Evolutionary conservation across 2,797 vertebrate species (phyloP).

Genomic region (Phylloscopus collybita): DNA sequence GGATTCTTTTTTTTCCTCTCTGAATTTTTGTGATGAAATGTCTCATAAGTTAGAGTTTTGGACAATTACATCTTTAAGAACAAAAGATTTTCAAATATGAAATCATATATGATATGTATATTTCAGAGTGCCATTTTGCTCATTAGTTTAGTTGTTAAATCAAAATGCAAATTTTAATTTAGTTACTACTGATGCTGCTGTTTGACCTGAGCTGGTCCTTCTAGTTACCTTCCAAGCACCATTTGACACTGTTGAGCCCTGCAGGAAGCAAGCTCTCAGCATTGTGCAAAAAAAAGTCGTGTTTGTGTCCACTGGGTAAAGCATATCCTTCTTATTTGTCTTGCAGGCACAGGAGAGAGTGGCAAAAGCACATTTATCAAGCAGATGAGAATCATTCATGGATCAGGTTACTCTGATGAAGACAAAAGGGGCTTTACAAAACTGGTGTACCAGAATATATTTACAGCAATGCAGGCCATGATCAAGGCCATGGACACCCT

Average conservation of each 20-base stretch:
- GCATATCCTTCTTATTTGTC: constrained; percentile 33
- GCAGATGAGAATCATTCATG: constrained; percentile 96
- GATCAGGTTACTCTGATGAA: constrained; percentile 92
- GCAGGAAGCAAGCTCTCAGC: background rate
- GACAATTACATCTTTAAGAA: background rate
- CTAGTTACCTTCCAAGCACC: background rate
- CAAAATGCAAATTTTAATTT: background rate
- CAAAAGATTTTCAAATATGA: background rate
- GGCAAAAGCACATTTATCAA: constrained; percentile 97
- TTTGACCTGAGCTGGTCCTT: background rate
- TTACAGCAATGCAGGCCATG: constrained; percentile 95
- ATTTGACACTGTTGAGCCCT: background rate
- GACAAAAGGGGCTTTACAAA: constrained; percentile 94
- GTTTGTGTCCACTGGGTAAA: constrained; percentile 46
- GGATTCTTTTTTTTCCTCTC: background rate
- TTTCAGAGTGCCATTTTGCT: background rate
- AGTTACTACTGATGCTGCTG: background rate
- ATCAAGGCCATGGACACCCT: constrained; percentile 91
- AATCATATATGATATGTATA: background rate
- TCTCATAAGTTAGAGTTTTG: background rate
- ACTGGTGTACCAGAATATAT: constrained; percentile 96
- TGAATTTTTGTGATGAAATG: background rate
- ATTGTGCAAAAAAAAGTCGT: background rate
- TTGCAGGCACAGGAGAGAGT: constrained; percentile 93
- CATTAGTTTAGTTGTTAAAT: background rate